Evolutionary conservation across 2,113 vertebrate species (phyloP).

Genomic region (Ammodramus savannarum): DNA sequence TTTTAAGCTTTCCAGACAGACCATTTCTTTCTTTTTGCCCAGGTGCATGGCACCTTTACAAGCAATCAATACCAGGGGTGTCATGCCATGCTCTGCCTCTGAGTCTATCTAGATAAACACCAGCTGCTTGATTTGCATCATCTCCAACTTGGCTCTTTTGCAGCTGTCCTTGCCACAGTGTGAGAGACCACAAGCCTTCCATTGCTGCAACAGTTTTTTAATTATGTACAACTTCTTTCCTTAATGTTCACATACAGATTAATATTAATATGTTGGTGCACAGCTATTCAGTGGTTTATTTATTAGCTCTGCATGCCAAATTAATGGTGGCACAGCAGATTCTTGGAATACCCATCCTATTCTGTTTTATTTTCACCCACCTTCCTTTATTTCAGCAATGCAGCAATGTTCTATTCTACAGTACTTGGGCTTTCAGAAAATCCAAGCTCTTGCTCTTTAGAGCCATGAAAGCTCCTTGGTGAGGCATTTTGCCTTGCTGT

Average conservation of each 20-base stretch:
- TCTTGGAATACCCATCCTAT: background rate
- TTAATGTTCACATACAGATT: background rate
- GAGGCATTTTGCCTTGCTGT: background rate
- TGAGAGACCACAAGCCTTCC: background rate
- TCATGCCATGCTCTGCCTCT: background rate
- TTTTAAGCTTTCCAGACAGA: background rate
- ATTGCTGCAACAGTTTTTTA: background rate
- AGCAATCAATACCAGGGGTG: background rate
- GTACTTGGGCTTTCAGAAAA: background rate
- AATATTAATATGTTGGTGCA: background rate
- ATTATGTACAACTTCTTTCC: background rate
- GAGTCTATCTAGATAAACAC: background rate
- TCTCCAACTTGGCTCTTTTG: background rate
- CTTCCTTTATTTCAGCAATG: background rate
- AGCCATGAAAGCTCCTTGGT: background rate
- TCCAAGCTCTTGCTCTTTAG: background rate
- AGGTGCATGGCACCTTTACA: background rate
- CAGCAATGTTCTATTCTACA: background rate
- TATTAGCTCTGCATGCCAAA: background rate
- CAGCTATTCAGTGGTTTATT: background rate
- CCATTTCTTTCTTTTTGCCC: accelerated
- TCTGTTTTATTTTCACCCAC: background rate
- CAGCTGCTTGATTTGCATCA: background rate
- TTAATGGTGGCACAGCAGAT: background rate
- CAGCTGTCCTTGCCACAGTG: background rate